Conservation (phyloP, 1,140 invertebrate genomes). For the Condylostylus longicornis region DNA sequence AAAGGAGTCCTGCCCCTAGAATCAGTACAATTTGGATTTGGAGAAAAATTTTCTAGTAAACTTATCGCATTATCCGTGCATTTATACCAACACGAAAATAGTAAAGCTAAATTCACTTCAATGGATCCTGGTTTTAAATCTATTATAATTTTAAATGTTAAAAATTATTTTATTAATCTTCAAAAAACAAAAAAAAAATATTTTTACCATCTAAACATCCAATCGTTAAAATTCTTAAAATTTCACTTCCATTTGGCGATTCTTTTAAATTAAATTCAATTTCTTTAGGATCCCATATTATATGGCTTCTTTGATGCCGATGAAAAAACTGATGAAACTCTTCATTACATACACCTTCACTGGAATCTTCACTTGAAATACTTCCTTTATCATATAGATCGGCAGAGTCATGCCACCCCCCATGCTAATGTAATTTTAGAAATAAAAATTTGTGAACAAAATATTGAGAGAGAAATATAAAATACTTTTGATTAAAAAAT, state of each 20-base stretch:
- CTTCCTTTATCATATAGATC: constrained; percentile 27
- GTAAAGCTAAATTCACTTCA: constrained; percentile 23
- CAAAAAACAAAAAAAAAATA: neutral
- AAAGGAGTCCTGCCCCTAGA: constrained; percentile 42
- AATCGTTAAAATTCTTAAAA: constrained; percentile 33
- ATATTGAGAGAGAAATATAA: too few relatives aligned
- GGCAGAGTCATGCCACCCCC: constrained; percentile 8
- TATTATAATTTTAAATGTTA: constrained; percentile 3
- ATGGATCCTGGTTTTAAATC: constrained; percentile 16
- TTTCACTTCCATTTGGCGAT: constrained; percentile 34
- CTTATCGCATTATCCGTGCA: constrained; percentile 18
- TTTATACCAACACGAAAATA: constrained; percentile 19
- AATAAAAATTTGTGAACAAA: too few relatives aligned
- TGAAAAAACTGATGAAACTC: constrained; percentile 25
- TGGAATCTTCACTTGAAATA: constrained; percentile 35
- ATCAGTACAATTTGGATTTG: constrained; percentile 22
- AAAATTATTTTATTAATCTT: neutral
- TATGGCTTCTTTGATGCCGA: constrained; percentile 24
- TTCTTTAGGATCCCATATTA: constrained; percentile 32
- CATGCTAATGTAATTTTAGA: too few relatives aligned
- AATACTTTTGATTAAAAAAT: too few relatives aligned
- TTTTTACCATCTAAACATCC: constrained; percentile 25
- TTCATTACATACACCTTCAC: constrained; percentile 27
- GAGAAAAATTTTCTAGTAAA: constrained; percentile 17
- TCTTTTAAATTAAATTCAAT: constrained; percentile 32